Conservation (phyloP, 2,113 vertebrate species). For the Cyprinodon variegatus region DNA sequence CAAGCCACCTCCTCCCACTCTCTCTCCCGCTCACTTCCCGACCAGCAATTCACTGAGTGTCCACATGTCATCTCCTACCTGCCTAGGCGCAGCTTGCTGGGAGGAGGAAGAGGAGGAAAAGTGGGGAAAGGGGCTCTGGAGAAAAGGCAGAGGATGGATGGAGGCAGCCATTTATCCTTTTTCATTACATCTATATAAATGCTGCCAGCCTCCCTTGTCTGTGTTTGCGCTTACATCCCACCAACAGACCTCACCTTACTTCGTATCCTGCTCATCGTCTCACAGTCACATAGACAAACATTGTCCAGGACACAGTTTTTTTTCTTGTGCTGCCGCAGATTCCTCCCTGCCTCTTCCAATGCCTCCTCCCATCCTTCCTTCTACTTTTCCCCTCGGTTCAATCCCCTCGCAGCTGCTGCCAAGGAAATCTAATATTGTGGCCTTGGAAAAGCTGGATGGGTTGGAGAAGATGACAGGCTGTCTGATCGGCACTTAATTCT, state of each 20-base stretch:
- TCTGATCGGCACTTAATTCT: conserved; percentile 61
- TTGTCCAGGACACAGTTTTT: conserved; percentile 25
- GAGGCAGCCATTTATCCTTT: conserved; percentile 45
- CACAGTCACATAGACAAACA: conserved; percentile 31
- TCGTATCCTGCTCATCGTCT: neutral
- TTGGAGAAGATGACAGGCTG: conserved; percentile 39
- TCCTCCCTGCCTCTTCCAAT: conserved; percentile 46
- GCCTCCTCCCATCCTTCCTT: conserved; percentile 23
- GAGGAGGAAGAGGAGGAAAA: conserved; percentile 17
- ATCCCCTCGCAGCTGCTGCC: conserved; percentile 26
- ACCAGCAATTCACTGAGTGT: conserved; percentile 77
- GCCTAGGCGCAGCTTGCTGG: conserved; percentile 66
- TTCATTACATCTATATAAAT: conserved; percentile 65
- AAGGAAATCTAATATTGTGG: conserved; percentile 35
- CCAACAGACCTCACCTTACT: neutral
- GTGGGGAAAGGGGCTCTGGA: neutral
- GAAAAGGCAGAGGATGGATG: conserved; percentile 44
- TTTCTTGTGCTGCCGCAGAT: neutral
- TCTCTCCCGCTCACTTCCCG: conserved; percentile 36
- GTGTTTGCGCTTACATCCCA: neutral
- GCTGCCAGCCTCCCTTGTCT: conserved; percentile 14
- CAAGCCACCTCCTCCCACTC: conserved; percentile 60
- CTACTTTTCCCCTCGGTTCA: conserved; percentile 27
- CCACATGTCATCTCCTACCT: conserved; percentile 75
- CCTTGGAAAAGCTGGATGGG: conserved; percentile 14